phyloP scores from a whole-genome alignment of 1,140 invertebrate genomes.

The Scaptomyza graminum region DNA sequence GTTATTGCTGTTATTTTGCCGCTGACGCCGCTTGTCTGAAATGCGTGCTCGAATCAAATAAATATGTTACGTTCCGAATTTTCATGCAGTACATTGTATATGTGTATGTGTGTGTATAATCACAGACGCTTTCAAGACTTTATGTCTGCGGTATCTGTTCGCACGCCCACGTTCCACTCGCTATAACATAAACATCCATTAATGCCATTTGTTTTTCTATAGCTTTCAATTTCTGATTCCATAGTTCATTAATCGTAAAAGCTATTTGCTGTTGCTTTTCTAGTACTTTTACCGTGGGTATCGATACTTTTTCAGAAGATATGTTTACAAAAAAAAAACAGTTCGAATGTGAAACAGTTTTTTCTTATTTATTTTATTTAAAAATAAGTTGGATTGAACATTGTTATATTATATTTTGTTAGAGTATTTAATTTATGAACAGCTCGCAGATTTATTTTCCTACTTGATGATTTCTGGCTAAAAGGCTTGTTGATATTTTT shows the following conservation, averaged over 20 bases:
- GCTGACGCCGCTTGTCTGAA: constrained; percentile 9
- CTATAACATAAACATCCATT: constrained; percentile 31
- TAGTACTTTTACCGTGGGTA: not conserved
- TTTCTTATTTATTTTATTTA: no score
- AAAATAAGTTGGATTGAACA: no score
- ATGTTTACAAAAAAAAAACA: no score
- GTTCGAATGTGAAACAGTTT: no score
- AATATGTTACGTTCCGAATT: constrained; percentile 25
- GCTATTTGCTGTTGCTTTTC: not conserved
- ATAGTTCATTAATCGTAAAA: constrained; percentile 48
- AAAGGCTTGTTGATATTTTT: constrained; percentile 1
- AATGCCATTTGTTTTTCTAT: constrained; percentile 17
- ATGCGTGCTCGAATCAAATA: constrained; percentile 19
- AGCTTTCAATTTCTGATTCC: constrained; percentile 12
- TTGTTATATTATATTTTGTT: no score
- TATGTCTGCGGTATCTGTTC: not conserved
- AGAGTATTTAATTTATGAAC: not conserved
- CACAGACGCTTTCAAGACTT: constrained; percentile 16
- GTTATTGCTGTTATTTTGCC: constrained; percentile 41
- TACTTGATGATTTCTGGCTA: no score
- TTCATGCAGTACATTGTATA: constrained; percentile 15
- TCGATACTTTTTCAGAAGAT: no score
- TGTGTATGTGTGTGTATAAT: constrained; percentile 16
- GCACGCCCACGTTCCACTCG: constrained; percentile 9
- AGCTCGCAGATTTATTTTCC: not conserved